Evolutionary conservation across 2,797 vertebrate genomes (phyloP), one percentile per base, ranked within the genome.

Genomic region (Falco columbarius): DNA sequence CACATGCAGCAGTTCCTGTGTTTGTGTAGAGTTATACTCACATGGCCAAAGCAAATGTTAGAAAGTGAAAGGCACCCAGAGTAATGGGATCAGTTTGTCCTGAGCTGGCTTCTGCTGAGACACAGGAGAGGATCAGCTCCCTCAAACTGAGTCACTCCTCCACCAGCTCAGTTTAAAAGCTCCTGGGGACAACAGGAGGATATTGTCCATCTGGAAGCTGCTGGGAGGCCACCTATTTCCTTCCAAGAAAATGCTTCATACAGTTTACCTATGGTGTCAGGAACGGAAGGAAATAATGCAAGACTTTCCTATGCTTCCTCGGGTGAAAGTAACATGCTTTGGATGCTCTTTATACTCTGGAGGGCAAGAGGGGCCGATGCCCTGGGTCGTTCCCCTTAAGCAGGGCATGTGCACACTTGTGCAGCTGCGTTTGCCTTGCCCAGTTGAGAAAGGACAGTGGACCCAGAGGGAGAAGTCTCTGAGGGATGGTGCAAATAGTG

Each of bases 321-420:
- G 6, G 7, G 10, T 68, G 44, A 65, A 1, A 73, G 2, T 6
- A 42, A 44, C 12, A 10, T 61, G 46, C 30, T 76, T 68, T 49
- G n/a, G 14, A 20, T 82, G 38, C 11, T 47, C 20, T 46, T 77
- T 32, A 26, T 34, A 12, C 16, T 32, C 26, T 6, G 2, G 42
- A 70, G 34, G 38, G 5, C 54, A 23, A 0, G 0, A 44, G 22
- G 13, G 29, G 5, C 8, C 30, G 21, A 1, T 1, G 8, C 10
- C 58, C 52, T 55, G 36, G 11, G 3, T 42, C 58, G 54, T 17
- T 36, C 19, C 18, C 29, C 52, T 71, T 56, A 36, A 86, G 40
- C 44, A 77, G 5, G 17, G 47, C 61, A 13, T 0, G 2, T 27
- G 6, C 44, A 47, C 20, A 13, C 8, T 81, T 51, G 38, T 32